Evolutionary conservation across 2,113 vertebrate species (phyloP).

Genomic region (Misgurnus mizolepis): DNA sequence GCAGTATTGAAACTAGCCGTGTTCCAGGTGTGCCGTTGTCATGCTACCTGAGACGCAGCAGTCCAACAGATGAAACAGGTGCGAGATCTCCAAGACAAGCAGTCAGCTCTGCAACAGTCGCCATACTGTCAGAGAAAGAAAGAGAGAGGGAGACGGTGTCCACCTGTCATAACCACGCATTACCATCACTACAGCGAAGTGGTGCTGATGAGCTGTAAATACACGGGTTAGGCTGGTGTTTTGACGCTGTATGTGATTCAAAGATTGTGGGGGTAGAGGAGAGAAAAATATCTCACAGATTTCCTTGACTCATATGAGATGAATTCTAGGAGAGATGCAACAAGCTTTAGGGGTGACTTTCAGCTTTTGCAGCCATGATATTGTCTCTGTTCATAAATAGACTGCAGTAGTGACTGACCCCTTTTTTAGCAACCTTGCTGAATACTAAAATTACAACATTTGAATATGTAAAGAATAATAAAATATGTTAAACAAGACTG

Average conservation of each 20-base stretch:
- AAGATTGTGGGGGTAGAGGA: neutral
- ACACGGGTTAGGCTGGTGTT: neutral
- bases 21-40: conserved; percentile 40
- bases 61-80: conserved; percentile 42
- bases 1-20: neutral
- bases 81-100: conserved; percentile 40
- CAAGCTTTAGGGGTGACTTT: conserved; percentile 14
- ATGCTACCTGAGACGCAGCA: conserved; percentile 21
- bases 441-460: too few species aligned
- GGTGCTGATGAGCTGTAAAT: conserved; percentile 23
- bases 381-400: conserved; percentile 28
- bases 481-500: too few species aligned
- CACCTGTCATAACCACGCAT: conserved; percentile 25
- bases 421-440: neutral
- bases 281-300: conserved; percentile 8
- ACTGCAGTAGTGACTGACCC: neutral
- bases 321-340: conserved; percentile 19
- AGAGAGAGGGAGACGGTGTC: neutral
- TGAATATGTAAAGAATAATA: too few species aligned
- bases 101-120: conserved; percentile 26
- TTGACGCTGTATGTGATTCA: neutral
- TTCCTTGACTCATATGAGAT: conserved; percentile 21
- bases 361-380: conserved; percentile 19
- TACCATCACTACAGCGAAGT: conserved; percentile 20
- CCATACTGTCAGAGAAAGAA: conserved; percentile 36